Base-by-base conservation (phyloP, 35 echinoderm and acorn worm genomes). In the Apostichopus japonicus region DNA sequence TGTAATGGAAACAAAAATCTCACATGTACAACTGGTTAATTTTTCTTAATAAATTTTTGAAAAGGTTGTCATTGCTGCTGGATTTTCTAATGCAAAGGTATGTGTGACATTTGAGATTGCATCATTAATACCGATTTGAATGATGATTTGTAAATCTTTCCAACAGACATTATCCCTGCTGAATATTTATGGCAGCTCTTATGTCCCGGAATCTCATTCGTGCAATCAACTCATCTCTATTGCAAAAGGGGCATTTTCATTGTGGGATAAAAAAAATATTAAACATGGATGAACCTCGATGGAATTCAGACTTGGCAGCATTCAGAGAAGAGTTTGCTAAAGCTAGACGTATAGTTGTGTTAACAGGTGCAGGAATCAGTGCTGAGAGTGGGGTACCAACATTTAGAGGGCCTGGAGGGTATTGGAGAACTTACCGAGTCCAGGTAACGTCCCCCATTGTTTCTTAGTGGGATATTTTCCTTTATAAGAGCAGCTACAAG, bases 341-440 rank as follows among this genome's bases (percentile, higher is more conserved):
- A 86, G 97, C 97, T 5, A 99, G 96, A 92, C 87, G 95, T 67
- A 94, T 99, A 53, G 87, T 99, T 6, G 83, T 99, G 16, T 73
- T 99, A 81, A 99, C 97, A 19, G 97, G 97, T 2, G 95, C 97
- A 89, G 97, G 97, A 6, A 91, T 93, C 56, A 99, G 97, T 86
- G 97, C 97, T 9, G 97, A 99, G 91, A 99, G 97, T 90, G 97
- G 97, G 73, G 95, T 99, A 2, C 97, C 97, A 16, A 99, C 97
- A 11, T 99, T 99, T 59, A 73, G 97, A 88, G 97, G 97, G 33
- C 95, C 97, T 76, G 97, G 97, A 14, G 97, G 97, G 1, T 96
- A 76, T 22, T 99, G 97, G 97, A 93, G 97, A 78, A 77, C 72
- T 13, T 99, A 93, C 84, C 79, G 92, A 53, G 97, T 95, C 19